A percentile compares a stretch with the other conserved stretches of the same genome.
Evolutionary conservation across 1,140 invertebrate genomes (phyloP).

Genomic region (Nephotettix cincticeps): DNA sequence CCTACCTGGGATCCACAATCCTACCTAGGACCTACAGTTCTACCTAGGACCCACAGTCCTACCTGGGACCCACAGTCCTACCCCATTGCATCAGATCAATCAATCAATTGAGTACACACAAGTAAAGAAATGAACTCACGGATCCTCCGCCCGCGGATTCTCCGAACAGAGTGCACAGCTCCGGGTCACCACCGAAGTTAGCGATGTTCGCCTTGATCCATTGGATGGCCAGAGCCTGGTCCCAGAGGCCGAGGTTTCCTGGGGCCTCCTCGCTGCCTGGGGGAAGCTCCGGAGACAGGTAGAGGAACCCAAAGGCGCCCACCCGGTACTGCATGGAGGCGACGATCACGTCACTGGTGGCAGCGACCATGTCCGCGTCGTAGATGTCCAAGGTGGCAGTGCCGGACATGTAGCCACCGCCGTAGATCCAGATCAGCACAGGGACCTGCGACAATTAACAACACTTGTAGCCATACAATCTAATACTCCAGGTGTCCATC

Average conservation of each 20-base stretch:
- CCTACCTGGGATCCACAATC: too few relatives aligned
- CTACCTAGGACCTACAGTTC: too few relatives aligned
- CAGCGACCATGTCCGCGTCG: constrained; percentile 83
- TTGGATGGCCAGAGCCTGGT: constrained; percentile 86
- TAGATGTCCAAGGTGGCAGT: constrained; percentile 87
- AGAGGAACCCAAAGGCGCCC: constrained; percentile 88
- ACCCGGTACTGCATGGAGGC: constrained; percentile 88
- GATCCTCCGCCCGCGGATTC: constrained; percentile 89
- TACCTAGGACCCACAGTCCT: too few relatives aligned
- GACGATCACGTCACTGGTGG: constrained; percentile 79
- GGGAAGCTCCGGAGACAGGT: constrained; percentile 52
- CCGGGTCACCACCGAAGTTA: constrained; percentile 88
- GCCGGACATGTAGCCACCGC: constrained; percentile 89
- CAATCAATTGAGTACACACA: too few relatives aligned
- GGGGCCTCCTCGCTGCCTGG: constrained; percentile 49
- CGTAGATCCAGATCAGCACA: constrained; percentile 90
- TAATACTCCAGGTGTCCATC: constrained; percentile 84
- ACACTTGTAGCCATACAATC: too few relatives aligned
- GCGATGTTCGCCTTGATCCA: constrained; percentile 92
- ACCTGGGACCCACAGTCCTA: too few relatives aligned
- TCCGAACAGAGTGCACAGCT: constrained; percentile 91
- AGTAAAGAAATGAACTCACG: constrained; percentile 60
- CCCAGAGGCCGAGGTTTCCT: constrained; percentile 85
- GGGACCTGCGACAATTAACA: constrained; percentile 56
- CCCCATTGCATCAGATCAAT: too few relatives aligned